Evolutionary conservation across 2,113 vertebrate species (phyloP).

Genomic region (Corythaeola cristata): DNA sequence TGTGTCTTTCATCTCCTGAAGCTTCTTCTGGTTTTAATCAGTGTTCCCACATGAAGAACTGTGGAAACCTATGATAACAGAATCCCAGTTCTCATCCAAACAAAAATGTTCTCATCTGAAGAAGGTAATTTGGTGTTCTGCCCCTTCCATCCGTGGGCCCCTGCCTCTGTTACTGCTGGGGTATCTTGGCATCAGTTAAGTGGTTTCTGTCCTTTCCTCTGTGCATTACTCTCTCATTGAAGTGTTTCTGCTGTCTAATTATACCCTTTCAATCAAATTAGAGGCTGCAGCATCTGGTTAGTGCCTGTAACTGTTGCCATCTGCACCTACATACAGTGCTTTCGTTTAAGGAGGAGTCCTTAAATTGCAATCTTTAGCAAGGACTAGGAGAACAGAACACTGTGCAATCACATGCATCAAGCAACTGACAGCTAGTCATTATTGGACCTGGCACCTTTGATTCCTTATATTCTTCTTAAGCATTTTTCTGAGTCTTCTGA

Average conservation of each 20-base stretch:
- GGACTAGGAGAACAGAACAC: slow-evolving; percentile 37
- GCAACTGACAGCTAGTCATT: background rate
- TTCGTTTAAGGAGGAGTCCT: slow-evolving; percentile 77
- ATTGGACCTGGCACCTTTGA: background rate
- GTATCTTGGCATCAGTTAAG: slow-evolving; percentile 81
- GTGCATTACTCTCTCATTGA: slow-evolving; percentile 81
- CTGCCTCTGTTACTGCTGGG: slow-evolving; percentile 71
- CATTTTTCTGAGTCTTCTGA: background rate
- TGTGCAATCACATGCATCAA: background rate
- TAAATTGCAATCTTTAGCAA: slow-evolving; percentile 51
- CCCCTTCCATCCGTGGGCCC: slow-evolving; percentile 67
- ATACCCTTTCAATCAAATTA: slow-evolving; percentile 96
- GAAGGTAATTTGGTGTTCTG: slow-evolving; percentile 71
- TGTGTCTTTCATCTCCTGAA: slow-evolving; percentile 77
- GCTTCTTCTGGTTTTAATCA: slow-evolving; percentile 81
- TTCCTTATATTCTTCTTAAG: background rate
- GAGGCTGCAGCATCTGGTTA: slow-evolving; percentile 93
- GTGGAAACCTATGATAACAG: slow-evolving; percentile 81
- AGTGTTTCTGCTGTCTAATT: slow-evolving; percentile 97
- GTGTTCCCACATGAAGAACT: slow-evolving; percentile 80
- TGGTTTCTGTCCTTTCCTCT: slow-evolving; percentile 84
- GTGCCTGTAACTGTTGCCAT: slow-evolving; percentile 91
- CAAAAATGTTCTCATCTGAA: slow-evolving; percentile 71
- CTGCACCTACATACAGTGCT: slow-evolving; percentile 86
- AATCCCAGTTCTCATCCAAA: slow-evolving; percentile 76